Percentiles rank a stretch among this genome's conserved stretches.
Conservation (phyloP, 2,888 invertebrate genomes). For the Cataglyphis altisquamis region DNA sequence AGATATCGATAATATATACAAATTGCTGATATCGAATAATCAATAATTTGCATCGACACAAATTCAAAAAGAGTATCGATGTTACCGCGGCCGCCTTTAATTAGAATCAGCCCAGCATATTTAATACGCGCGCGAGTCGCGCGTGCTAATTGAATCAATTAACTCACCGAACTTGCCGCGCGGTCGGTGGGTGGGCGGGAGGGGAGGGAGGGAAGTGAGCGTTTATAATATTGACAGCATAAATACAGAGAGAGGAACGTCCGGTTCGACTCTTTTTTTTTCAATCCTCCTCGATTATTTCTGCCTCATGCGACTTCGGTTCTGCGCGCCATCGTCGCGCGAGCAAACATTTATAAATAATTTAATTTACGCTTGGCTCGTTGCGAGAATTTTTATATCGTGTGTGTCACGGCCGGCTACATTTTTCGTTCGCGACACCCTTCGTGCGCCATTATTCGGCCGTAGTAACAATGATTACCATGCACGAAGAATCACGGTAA, state of each 20-base stretch:
- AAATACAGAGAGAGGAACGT: slow-evolving; percentile 19
- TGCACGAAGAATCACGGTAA: slow-evolving; percentile 75
- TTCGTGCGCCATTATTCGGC: slow-evolving; percentile 36
- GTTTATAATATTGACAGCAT: slow-evolving; percentile 24
- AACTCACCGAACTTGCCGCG: slow-evolving; percentile 66
- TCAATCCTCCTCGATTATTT: slow-evolving; percentile 27
- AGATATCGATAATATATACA: slow-evolving; percentile 21
- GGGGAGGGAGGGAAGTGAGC: not conserved
- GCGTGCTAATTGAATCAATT: slow-evolving; percentile 77
- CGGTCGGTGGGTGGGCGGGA: slow-evolving; percentile 18
- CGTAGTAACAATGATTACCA: slow-evolving; percentile 60
- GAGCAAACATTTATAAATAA: slow-evolving; percentile 69
- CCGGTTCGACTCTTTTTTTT: slow-evolving; percentile 1
- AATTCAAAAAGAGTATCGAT: slow-evolving; percentile 1
- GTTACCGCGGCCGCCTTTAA: slow-evolving; percentile 67
- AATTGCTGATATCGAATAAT: slow-evolving; percentile 14
- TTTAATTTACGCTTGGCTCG: slow-evolving; percentile 64
- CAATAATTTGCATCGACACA: slow-evolving; percentile 15
- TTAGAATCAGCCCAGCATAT: slow-evolving; percentile 72
- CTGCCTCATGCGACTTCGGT: slow-evolving; percentile 23
- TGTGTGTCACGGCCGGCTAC: slow-evolving; percentile 13
- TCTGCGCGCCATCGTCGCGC: not conserved
- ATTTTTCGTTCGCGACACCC: slow-evolving; percentile 11
- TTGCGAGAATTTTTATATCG: slow-evolving; percentile 13
- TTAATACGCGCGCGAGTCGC: slow-evolving; percentile 66